Evolutionary conservation across 2,888 invertebrate genomes (phyloP).

Genomic region (Pollenia labialis): DNA sequence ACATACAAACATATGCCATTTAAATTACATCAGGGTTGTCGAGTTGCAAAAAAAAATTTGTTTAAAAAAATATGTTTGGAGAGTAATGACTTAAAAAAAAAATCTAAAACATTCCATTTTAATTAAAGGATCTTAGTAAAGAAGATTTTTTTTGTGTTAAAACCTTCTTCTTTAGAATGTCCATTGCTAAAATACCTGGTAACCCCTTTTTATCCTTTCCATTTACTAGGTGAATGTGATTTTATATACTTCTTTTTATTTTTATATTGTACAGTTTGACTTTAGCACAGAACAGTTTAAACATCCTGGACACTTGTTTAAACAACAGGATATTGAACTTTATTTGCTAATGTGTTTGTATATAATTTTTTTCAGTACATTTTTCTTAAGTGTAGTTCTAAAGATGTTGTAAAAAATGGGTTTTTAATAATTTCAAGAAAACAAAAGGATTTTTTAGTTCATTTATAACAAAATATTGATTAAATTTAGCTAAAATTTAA

Average conservation of each 20-base stretch:
- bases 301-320: conserved; percentile 71
- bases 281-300: conserved; percentile 57
- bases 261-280: conserved; percentile 44
- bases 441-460: neutral
- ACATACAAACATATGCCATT: neutral
- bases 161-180: neutral
- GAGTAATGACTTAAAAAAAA: no score
- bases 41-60: neutral
- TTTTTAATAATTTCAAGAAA: neutral
- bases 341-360: conserved; percentile 59
- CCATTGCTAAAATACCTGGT: neutral
- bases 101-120: no score
- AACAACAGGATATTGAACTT: conserved; percentile 73
- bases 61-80: no score
- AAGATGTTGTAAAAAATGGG: conserved; percentile 26
- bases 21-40: conserved; percentile 15
- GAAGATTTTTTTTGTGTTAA: neutral
- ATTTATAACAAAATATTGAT: neutral
- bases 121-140: no score
- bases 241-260: conserved; percentile 35
- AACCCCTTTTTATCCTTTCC: conserved; percentile 31
- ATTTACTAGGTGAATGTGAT: conserved; percentile 27
- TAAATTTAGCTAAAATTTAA: neutral
- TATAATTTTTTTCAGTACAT: neutral
- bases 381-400: conserved; percentile 30